Percentiles rank a stretch among this genome's conserved stretches.
phyloP scores from a whole-genome alignment of 2,113 vertebrate genomes.

The Tricholaema leucomelas region DNA sequence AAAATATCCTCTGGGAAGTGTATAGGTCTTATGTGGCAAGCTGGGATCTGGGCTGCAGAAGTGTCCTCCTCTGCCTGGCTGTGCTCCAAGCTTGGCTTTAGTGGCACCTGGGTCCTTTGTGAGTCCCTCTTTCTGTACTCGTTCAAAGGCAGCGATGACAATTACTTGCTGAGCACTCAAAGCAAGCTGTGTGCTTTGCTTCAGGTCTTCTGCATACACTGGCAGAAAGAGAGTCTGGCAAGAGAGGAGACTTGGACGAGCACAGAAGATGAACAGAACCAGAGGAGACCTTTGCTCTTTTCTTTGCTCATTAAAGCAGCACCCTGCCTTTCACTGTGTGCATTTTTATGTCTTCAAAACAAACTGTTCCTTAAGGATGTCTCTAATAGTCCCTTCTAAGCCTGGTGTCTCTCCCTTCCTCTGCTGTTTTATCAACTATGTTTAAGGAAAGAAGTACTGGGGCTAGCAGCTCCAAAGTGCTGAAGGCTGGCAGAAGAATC shows the following conservation, averaged over 20 bases:
- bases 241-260: not conserved
- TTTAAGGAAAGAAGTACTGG: not conserved
- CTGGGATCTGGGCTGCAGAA: not conserved
- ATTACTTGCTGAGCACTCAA: not conserved
- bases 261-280: not conserved
- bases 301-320: not conserved
- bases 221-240: not conserved
- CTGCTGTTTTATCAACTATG: not conserved
- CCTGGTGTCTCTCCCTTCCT: not conserved
- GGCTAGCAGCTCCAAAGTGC: not conserved
- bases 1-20: not conserved
- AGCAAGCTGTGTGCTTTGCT: not conserved
- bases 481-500: not conserved
- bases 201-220: conserved; percentile 4
- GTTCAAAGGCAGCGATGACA: not conserved
- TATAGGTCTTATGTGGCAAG: fast-evolving
- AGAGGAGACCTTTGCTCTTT: not conserved
- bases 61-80: not conserved
- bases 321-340: not conserved
- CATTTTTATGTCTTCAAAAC: not conserved
- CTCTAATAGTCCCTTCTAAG: not conserved
- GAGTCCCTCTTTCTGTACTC: not conserved
- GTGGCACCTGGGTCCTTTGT: not conserved
- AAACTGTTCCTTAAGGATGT: not conserved
- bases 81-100: not conserved